Conservation (phyloP, 2,888 invertebrate genomes). For the Mesorhabditis sp. region DNA sequence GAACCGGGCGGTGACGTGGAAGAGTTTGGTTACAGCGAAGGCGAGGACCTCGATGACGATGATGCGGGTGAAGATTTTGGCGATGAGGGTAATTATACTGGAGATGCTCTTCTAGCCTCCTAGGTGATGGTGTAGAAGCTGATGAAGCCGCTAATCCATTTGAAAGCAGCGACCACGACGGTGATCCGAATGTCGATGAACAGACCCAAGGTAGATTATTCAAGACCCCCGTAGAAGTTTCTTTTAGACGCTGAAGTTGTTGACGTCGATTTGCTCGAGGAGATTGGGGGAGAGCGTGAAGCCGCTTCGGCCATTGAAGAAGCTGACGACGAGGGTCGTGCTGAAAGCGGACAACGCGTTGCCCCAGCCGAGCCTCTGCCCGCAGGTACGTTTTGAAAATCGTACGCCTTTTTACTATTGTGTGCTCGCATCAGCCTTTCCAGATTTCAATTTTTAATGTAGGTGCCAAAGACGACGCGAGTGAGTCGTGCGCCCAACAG, state of each 20-base stretch:
- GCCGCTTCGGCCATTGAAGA: constrained; percentile 1
- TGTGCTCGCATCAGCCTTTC: too few species aligned
- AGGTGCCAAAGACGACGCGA: too few species aligned
- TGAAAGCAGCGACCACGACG: background rate
- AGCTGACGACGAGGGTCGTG: background rate
- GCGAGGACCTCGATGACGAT: constrained; percentile 3
- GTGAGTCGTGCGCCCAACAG: too few species aligned
- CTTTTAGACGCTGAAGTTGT: constrained; percentile 1
- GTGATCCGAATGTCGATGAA: background rate
- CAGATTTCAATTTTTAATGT: too few species aligned
- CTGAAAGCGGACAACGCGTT: too few species aligned
- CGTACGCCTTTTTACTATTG: too few species aligned
- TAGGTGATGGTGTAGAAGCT: background rate
- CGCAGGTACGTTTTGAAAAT: too few species aligned
- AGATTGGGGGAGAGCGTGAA: background rate
- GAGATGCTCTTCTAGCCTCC: background rate
- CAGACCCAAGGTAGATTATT: background rate
- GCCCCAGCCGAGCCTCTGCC: too few species aligned
- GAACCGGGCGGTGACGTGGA: background rate
- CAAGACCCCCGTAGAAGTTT: background rate
- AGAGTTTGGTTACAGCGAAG: constrained; percentile 4
- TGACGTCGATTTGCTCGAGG: background rate
- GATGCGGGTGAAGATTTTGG: background rate
- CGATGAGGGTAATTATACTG: background rate
- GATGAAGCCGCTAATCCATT: background rate